These are phyloP conservation scores for Bradysia coprophila DNA, from an alignment of 1,140 invertebrate species.

Conservation along the genomic window DNA sequence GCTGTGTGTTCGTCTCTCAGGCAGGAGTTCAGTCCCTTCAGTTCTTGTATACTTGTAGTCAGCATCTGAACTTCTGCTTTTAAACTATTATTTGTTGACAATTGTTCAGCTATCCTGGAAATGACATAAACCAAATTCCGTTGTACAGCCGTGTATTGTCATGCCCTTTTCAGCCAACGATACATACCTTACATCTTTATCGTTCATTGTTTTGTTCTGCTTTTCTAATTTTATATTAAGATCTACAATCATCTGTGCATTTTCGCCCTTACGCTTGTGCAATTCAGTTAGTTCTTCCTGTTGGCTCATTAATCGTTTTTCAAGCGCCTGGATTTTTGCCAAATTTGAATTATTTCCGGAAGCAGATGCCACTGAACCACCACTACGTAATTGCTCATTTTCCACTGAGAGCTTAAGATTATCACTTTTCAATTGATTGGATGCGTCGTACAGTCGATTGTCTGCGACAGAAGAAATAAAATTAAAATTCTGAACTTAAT, in stretches of 20 bases:
- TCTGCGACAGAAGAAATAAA: constrained; percentile 37
- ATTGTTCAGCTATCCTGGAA: constrained; percentile 52
- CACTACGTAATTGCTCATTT: constrained; percentile 53
- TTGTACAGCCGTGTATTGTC: too few relatives aligned
- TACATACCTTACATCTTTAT: constrained; percentile 54
- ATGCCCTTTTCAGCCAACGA: not conserved
- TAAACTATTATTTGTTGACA: constrained; percentile 39
- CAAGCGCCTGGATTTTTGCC: constrained; percentile 41
- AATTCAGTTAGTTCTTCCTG: constrained; percentile 86
- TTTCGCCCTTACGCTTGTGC: constrained; percentile 75
- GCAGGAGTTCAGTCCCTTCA: constrained; percentile 69
- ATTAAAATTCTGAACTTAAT: not conserved
- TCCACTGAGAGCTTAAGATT: constrained; percentile 68
- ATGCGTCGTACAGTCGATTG: constrained; percentile 69
- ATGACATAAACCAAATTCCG: constrained; percentile 6
- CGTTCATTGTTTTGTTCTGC: constrained; percentile 53
- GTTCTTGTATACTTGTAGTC: constrained; percentile 38
- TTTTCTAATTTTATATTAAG: constrained; percentile 73
- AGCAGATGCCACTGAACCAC: constrained; percentile 8
- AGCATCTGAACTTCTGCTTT: constrained; percentile 43
- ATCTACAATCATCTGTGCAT: constrained; percentile 83
- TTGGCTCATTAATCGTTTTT: constrained; percentile 67
- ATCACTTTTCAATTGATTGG: constrained; percentile 54
- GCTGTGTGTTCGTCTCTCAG: constrained; percentile 90
- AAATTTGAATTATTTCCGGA: constrained; percentile 19